phyloP scores from a whole-genome alignment of 2,888 invertebrate genomes.

The Phorcus lineatus region DNA sequence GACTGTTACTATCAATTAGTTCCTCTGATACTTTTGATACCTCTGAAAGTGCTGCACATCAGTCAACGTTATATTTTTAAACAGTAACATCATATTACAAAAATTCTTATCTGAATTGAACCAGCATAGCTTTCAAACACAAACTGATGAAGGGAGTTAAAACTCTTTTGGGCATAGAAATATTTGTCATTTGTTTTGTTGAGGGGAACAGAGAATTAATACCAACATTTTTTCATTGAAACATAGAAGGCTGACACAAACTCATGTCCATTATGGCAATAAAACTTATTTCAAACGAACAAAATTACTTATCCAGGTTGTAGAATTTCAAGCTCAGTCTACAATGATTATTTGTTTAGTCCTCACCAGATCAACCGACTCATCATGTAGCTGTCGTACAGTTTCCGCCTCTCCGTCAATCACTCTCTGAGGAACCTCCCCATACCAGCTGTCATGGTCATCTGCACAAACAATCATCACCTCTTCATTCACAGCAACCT shows the following conservation, averaged over 20 bases:
- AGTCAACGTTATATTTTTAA: too few species aligned
- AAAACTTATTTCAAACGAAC: background rate
- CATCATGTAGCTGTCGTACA: slow-evolving; percentile 85
- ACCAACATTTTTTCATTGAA: background rate
- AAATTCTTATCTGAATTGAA: too few species aligned
- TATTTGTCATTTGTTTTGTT: too few species aligned
- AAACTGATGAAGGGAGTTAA: too few species aligned
- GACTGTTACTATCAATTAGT: too few species aligned
- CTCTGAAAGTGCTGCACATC: too few species aligned
- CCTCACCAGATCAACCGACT: slow-evolving; percentile 74
- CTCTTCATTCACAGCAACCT: too few species aligned
- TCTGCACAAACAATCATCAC: slow-evolving; percentile 46
- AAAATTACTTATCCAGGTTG: background rate
- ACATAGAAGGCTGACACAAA: background rate
- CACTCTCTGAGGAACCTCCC: slow-evolving; percentile 86
- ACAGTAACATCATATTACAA: too few species aligned
- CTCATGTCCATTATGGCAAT: background rate
- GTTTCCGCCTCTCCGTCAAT: slow-evolving; percentile 89
- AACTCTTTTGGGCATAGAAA: too few species aligned
- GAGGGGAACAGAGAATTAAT: too few species aligned
- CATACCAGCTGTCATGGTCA: slow-evolving; percentile 81
- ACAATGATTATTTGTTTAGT: background rate
- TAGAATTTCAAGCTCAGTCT: background rate
- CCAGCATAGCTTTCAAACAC: background rate
- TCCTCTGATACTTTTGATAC: too few species aligned